Evolutionary conservation across 2,888 invertebrate genomes (phyloP).

Genomic region (Hylaea fasciaria): DNA sequence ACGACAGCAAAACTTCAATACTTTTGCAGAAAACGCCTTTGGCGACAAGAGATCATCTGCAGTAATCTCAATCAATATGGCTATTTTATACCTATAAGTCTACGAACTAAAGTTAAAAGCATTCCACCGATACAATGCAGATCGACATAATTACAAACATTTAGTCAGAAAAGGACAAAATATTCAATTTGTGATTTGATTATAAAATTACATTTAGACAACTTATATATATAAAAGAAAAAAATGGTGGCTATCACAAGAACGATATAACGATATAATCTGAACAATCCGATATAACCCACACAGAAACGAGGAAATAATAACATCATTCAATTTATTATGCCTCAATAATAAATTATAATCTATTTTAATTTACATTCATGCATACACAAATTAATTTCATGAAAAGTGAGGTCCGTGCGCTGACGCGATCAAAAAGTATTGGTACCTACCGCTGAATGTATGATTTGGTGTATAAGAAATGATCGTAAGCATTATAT

Average conservation of each 20-base stretch:
- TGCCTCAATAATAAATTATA: constrained; percentile 21
- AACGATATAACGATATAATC: neutral
- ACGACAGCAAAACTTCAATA: constrained; percentile 54
- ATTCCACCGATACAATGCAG: constrained; percentile 27
- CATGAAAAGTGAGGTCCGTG: constrained; percentile 35
- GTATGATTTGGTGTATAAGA: too few relatives aligned
- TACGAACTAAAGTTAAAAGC: constrained; percentile 34
- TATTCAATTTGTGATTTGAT: constrained; percentile 13
- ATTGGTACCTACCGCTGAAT: neutral
- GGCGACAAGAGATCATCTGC: constrained; percentile 70
- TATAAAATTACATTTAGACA: neutral
- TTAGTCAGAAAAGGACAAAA: constrained; percentile 9
- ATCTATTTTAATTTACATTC: constrained; percentile 13
- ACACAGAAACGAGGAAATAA: constrained; percentile 15
- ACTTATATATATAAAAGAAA: neutral
- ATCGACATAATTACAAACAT: constrained; percentile 14
- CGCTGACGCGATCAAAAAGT: constrained; percentile 11
- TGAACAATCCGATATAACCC: constrained; percentile 5
- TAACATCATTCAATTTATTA: constrained; percentile 24
- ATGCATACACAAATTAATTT: constrained; percentile 17
- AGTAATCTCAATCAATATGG: constrained; percentile 65
- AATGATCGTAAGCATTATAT: too few relatives aligned
- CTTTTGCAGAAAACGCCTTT: constrained; percentile 66
- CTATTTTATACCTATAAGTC: constrained; percentile 28
- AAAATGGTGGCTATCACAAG: neutral